Base-by-base conservation (phyloP, 2,888 invertebrate species). In the Lepidocyrtinus sp. region DNA sequence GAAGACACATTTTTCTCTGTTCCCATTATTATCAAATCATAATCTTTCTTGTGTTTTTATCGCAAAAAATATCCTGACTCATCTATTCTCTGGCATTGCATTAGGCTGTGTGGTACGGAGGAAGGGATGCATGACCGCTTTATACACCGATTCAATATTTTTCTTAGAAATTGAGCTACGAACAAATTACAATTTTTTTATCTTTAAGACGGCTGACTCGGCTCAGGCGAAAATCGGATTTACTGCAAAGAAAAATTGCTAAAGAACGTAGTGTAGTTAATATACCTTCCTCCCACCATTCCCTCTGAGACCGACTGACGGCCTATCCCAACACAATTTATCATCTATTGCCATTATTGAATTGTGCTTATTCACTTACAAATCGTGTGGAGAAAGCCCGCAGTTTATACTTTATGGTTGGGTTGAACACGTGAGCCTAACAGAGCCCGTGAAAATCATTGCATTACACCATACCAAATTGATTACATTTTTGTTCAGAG, bases 21-120 rank as follows among this genome's bases (percentile, higher is more conserved):
- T 50, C 17, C 50, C 50, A 50, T 50, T 50, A 50, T 50, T n/a
- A 50, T 50, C 50, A 50, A 50, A 50, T 50, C 50, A 50, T 50
- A 50, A 50, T 50, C 17, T 50, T 50, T 50, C 50, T 50, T 50
- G n/a, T 50, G 50, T 50, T 50, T 50, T 12, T 15, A 15, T 15
- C 12, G 50, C n/a, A n/a, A n/a, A 50, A 50, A 50, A 50, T n/a
- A 2, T 50, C 50, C 50, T 50, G 50, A 50, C n/a, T 50, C 50
- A 50, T 50, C 50, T 17, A 50, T n/a, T n/a, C n/a, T 50, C 17
- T 17, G 12, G 12, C 50, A 50, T 50, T 50, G 50, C n/a, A 36
- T 36, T 36, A 12, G 36, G 5, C 5, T 36, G 36, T 12, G 36
- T 7, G 36, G 5, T 12, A 36, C 12, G 12, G 5, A 36, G 5